Evolutionary conservation across 1,140 invertebrate genomes (phyloP).

Genomic region (Myzus persicae): DNA sequence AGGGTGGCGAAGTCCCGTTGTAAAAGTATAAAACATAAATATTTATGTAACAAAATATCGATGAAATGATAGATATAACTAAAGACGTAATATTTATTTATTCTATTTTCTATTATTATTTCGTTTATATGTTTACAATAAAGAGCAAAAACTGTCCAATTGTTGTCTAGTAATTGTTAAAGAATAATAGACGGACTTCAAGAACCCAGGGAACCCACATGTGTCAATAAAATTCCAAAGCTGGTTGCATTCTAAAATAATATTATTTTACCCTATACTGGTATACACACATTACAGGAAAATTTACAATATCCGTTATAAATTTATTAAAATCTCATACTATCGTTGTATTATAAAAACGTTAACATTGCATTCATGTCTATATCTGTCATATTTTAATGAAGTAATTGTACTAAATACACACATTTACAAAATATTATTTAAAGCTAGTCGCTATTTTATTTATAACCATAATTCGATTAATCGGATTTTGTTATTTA

Average conservation of each 20-base stretch:
- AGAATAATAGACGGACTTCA: background rate
- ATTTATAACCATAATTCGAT: background rate
- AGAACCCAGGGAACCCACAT: background rate
- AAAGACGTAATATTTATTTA: background rate
- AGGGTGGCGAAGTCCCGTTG: background rate
- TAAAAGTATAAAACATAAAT: background rate
- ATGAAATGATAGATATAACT: background rate
- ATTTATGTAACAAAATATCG: background rate
- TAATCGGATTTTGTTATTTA: background rate
- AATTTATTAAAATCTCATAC: background rate
- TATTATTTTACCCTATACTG: background rate
- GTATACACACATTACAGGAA: background rate
- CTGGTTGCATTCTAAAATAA: background rate
- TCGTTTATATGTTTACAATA: background rate
- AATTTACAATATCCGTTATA: background rate
- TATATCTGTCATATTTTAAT: background rate
- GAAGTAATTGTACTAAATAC: background rate
- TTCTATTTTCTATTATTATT: background rate
- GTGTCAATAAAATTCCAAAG: constrained; percentile 9
- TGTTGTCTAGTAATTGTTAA: background rate
- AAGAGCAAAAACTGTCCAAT: background rate
- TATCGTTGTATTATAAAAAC: background rate
- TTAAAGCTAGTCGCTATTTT: background rate
- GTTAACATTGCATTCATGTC: background rate
- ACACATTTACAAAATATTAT: background rate